Percentiles rank a stretch among this genome's conserved stretches.
Evolutionary conservation across 2,797 vertebrate genomes (phyloP).

Genomic region (Notoglanidium macrostoma): DNA sequence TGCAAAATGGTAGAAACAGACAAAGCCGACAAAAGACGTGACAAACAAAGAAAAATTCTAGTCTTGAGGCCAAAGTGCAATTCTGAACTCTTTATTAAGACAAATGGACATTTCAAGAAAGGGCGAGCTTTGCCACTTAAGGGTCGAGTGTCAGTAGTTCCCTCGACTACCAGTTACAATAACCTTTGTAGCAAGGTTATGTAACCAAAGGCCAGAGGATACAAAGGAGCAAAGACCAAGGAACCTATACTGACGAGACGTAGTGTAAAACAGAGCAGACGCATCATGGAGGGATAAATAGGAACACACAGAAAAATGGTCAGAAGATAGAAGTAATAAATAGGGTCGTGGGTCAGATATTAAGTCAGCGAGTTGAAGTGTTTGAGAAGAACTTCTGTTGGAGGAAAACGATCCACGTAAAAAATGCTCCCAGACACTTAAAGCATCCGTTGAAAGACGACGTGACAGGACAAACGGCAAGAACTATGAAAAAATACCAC

Average conservation of each 20-base stretch:
- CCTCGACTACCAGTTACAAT: not conserved
- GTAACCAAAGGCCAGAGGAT: not conserved
- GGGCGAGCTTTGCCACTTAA: not conserved
- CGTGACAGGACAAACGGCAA: not conserved
- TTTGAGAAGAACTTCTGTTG: not conserved
- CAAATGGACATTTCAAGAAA: not conserved
- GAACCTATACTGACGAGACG: not conserved
- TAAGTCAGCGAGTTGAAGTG: not conserved
- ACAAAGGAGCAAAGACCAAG: slow-evolving; percentile 4
- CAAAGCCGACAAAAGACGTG: slow-evolving; percentile 23
- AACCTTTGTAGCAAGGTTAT: slow-evolving; percentile 4
- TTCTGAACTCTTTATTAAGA: slow-evolving; percentile 34
- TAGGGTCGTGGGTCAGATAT: not conserved
- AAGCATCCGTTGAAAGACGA: not conserved
- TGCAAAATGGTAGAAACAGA: slow-evolving; percentile 52
- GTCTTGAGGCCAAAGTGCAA: not conserved
- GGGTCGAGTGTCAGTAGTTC: not conserved
- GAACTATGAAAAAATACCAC: not conserved
- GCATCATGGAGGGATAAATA: not conserved
- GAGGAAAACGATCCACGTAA: not conserved
- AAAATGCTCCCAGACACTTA: not conserved
- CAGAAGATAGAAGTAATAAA: not conserved
- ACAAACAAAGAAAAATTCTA: slow-evolving; percentile 3
- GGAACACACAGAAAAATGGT: not conserved
- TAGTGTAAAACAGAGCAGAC: not conserved